Base-by-base conservation (phyloP, 2,113 vertebrate genomes). In the Crotalus horridus region DNA sequence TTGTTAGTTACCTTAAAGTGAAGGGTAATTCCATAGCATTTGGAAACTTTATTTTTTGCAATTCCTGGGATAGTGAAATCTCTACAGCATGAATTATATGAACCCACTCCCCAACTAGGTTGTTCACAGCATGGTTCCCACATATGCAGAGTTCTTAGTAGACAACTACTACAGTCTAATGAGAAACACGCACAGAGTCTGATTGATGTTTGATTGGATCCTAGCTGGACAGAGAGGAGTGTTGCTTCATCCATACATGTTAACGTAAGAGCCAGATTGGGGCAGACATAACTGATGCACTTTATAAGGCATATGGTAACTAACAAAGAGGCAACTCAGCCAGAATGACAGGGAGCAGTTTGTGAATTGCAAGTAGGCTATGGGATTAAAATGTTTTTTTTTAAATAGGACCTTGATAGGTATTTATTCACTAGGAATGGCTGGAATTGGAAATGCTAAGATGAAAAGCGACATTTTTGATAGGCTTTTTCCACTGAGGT, bases 341-440 rank as follows among this genome's bases (percentile, higher is more conserved):
- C 1, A 93, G 88, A 91, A 61, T 89, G 91, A 69, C 26, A 20
- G 94, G 87, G 93, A 90, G 56, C 6, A 2, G 29, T 64, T 56
- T 91, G 21, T 29, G 93, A 94, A 54, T 95, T 94, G 88, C 1
- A 10, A 23, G 81, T 26, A 4, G 20, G 87, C 55, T 92, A 1
- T 94, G 23, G 74, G 0, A 26, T 33, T 90, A 61, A 92, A 11
- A 1, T 86, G 61, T 85, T 8, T 90, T 59, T 69, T 33, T 39
- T 39, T 39, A 39, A 54, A 69, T 43, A 85, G 8, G 5, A 85
- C 15, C 0, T 3, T 92, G 7, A 26, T 12, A 33, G 51, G 0
- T 12, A 93, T 21, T 93, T 56, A 93, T 29, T 93, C 69, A 20
- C 15, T 26, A 39, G 69, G 2, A 87, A 59, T 20, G 53, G 87